A percentile compares a stretch with the other conserved stretches of the same genome.
These are phyloP conservation scores for Trachelus troglodyta DNA, from an alignment of 2,888 invertebrate genomes.

Conservation along the genomic window DNA sequence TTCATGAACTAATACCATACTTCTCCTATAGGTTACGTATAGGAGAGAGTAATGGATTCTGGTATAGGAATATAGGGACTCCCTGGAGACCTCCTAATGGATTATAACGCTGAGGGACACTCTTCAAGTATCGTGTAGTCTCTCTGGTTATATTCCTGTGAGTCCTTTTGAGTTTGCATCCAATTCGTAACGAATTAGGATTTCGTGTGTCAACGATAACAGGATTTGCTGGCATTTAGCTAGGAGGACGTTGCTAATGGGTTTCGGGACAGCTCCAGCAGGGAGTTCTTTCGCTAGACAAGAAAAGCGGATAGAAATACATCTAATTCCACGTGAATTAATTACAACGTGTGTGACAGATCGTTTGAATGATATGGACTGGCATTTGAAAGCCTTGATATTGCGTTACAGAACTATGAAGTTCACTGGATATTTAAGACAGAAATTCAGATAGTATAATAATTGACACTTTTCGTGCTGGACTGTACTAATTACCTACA, in stretches of 20 bases:
- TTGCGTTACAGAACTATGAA: background rate
- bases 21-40: background rate
- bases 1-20: background rate
- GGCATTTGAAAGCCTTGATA: background rate
- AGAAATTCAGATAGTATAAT: background rate
- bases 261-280: background rate
- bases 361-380: background rate
- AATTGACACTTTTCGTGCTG: background rate
- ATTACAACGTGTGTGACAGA: background rate
- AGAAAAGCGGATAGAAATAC: background rate
- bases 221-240: background rate
- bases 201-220: background rate
- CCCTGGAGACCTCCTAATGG: background rate
- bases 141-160: background rate
- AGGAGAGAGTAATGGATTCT: background rate
- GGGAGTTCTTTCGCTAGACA: background rate
- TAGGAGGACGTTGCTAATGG: background rate
- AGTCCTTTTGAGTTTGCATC: background rate
- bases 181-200: background rate
- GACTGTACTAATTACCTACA: background rate
- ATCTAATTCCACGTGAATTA: background rate
- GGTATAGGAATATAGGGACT: background rate
- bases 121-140: background rate
- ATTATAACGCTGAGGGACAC: background rate
- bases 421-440: background rate